Conservation (phyloP, 2,797 vertebrate genomes). For the Peromyscus eremicus region DNA sequence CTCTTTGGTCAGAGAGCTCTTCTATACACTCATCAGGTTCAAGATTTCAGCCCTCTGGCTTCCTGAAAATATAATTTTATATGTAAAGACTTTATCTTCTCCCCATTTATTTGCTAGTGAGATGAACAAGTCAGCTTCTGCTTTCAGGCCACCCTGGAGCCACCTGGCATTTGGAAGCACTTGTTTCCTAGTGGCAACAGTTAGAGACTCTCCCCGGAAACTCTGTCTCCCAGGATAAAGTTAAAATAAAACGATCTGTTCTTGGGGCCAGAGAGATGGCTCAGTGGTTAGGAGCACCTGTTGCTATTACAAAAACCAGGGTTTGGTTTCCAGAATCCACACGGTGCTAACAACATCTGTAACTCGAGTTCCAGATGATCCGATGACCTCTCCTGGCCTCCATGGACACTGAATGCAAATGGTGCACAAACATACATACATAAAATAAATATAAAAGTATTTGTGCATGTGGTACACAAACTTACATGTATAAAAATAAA, state of each 20-base stretch:
- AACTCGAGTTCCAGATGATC: not conserved
- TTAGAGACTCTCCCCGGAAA: not conserved
- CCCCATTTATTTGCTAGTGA: slow-evolving; percentile 8
- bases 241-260: slow-evolving; percentile 6
- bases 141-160: not conserved
- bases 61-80: slow-evolving; percentile 45
- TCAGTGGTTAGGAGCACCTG: not conserved
- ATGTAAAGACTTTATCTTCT: not conserved
- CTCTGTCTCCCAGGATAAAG: not conserved
- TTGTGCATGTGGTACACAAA: not conserved
- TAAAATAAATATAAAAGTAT: not conserved
- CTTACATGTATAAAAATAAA: not conserved
- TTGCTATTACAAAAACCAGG: not conserved
- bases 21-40: not conserved
- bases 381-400: not conserved
- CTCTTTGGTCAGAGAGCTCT: slow-evolving; percentile 48
- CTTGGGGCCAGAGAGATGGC: not conserved
- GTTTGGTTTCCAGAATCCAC: not conserved
- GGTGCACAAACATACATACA: not conserved
- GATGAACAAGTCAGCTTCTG: slow-evolving; percentile 24
- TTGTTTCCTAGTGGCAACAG: not conserved
- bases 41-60: not conserved
- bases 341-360: no score
- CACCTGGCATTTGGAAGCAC: not conserved
- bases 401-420: no score